phyloP scores from a whole-genome alignment of 2,113 vertebrate species.

The Alethe castanea region DNA sequence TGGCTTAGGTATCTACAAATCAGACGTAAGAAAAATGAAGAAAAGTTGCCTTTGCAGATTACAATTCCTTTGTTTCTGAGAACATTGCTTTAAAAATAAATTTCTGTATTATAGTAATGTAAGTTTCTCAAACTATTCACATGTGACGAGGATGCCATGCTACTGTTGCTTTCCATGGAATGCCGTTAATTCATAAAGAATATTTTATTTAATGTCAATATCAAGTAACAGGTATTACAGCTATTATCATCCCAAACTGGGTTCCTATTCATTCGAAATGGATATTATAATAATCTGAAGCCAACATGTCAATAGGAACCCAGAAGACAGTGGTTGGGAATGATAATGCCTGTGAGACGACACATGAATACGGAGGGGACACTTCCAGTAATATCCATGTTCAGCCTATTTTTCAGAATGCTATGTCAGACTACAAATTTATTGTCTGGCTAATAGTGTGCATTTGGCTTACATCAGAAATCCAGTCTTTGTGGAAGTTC shows the following conservation, averaged over 20 bases:
- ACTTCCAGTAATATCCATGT: background rate
- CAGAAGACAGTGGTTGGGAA: background rate
- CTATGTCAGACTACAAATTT: background rate
- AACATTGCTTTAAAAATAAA: background rate
- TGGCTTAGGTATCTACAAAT: background rate
- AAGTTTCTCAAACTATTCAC: background rate
- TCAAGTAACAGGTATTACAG: background rate
- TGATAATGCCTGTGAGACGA: background rate
- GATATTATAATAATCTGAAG: background rate
- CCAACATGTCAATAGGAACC: background rate
- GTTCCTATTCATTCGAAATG: background rate
- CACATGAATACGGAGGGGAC: background rate
- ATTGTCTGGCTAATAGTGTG: background rate
- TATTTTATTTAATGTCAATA: background rate
- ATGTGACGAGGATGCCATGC: background rate
- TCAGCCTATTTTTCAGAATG: background rate
- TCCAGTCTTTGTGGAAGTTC: background rate
- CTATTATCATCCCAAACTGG: background rate
- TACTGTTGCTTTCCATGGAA: background rate
- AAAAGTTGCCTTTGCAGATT: background rate
- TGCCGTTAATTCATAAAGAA: background rate
- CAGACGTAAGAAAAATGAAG: background rate
- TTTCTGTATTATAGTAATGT: background rate
- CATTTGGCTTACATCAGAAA: background rate
- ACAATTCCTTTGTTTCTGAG: background rate